A percentile compares a stretch with the other conserved stretches of the same genome.
Conservation (phyloP, 2,888 invertebrate genomes). For the Clusia tigrina region DNA sequence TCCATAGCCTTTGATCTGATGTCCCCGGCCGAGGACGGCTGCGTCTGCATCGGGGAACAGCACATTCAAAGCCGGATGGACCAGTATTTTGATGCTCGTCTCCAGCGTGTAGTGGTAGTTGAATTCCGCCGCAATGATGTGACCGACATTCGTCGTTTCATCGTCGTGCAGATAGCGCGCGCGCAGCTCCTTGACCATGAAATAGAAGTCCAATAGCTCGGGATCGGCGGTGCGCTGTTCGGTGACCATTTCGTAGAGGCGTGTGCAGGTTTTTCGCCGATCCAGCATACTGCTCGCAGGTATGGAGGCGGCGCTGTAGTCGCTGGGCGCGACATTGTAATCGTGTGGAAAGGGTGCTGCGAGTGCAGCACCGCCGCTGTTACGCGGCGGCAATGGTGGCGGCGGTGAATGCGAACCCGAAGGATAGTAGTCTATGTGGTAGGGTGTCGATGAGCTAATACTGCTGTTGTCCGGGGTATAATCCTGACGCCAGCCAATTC, state of each 20-base stretch:
- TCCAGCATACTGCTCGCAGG: constrained; percentile 42
- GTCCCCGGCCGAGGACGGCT: constrained; percentile 40
- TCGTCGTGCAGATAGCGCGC: constrained; percentile 79
- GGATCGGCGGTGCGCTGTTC: constrained; percentile 75
- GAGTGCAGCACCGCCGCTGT: constrained; percentile 49
- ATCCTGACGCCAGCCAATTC: constrained; percentile 62
- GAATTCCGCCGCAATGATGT: constrained; percentile 87
- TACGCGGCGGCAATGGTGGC: constrained; percentile 72
- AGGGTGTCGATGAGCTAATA: background rate
- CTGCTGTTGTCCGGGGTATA: constrained; percentile 26
- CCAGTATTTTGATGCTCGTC: constrained; percentile 89
- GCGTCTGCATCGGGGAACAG: constrained; percentile 66
- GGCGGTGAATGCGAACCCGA: constrained; percentile 56
- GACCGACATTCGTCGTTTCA: constrained; percentile 82
- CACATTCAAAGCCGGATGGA: constrained; percentile 69
- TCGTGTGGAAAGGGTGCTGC: background rate
- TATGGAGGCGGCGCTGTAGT: background rate
- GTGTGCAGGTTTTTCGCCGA: constrained; percentile 62
- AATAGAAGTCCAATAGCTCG: constrained; percentile 82
- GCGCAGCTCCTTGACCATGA: constrained; percentile 82
- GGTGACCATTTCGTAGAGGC: constrained; percentile 77
- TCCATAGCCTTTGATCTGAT: constrained; percentile 62
- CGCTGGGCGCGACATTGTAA: background rate
- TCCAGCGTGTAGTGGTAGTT: constrained; percentile 79
- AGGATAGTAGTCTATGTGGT: constrained; percentile 4